Evolutionary conservation across 2,797 vertebrate species (phyloP), one percentile per base, ranked within the genome.

Genomic region (Babyrousa celebensis): DNA sequence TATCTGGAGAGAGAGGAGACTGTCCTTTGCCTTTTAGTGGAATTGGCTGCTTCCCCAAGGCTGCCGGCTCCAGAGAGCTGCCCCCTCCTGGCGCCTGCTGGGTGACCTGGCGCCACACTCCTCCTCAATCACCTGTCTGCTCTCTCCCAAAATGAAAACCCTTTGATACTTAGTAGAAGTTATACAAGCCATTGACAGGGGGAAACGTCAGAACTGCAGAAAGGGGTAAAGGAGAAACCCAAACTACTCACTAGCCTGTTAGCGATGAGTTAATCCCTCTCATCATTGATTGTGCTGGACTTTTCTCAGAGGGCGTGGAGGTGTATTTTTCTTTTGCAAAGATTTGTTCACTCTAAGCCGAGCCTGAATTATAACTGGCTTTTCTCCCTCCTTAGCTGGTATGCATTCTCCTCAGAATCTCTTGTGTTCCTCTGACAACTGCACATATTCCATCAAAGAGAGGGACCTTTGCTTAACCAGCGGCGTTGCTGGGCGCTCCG

Each of bases 251-350:
- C 48, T 29, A 29, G 9, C 62, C 60, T 67, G 0, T 25, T 56
- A 32, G 16, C 12, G 48, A 23, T 1, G 10, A 23, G 63, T 8
- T 3, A 9, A 12, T 52, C 52, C 52, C 48, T 11, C 29, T 74
- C 0, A 0, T 75, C 25, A 0, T 0, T 36, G 21, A 52, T 12
- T 3, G 18, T 14, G 1, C 58, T n/a, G 18, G 18, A n/a, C 27
- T 27, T 71, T 29, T 29, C 89, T 54, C 63, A 15, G 62, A n/a
- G 68, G 8, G 3, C 3, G 0, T 32, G n/a, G 7, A 67, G 12
- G 18, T 40, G 6, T 54, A 9, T 7, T 85, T 93, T 63, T 56
- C 32, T 92, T 83, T 21, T 18, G 12, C 56, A 52, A 67, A 82
- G 36, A 67, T 16, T 23, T 6, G 0, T 18, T 89, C 21, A 1